Base-by-base conservation (phyloP, 1,140 invertebrate genomes). In the Ceratitis capitata region DNA sequence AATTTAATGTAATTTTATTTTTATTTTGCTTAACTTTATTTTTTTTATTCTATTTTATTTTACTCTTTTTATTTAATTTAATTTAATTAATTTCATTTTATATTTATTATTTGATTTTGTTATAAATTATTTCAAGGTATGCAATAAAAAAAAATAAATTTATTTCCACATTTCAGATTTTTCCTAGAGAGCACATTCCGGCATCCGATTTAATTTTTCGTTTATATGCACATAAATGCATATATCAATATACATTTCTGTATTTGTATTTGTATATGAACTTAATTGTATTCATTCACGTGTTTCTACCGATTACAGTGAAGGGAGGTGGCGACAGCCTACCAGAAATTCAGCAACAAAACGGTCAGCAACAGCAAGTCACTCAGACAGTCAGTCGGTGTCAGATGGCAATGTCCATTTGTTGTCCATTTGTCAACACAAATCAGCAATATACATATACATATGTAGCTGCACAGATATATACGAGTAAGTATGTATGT, bases 371-470 rank as follows among this genome's bases (percentile, higher is more conserved):
- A 45, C 39, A 78, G 39, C 39, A 45, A n/a, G 35, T 9, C 0
- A n/a, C 35, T n/a, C n/a, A n/a, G 16, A 39, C 64, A 61, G 12
- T n/a, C 12, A 29, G 58, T n/a, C 26, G 64, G 64, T 69, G n/a
- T 69, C 64, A 69, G 64, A 14, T 42, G 69, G 69, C 69, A 78
- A 26, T 78, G 69, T 23, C 69, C 69, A 78, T 45, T 78, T 39
- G 45, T n/a, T 16, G 61, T 32, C 32, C 32, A 69, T 69, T 69
- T 39, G 29, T 32, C 19, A 47, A 58, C 51, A 56, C 64, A 74
- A 5, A 35, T n/a, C 64, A n/a, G 1, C 64, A 74, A 32, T 42
- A 74, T 42, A 39, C 12, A 39, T 9, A 78, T 78, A 45, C 39
- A 42, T 26, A 61, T 26, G 29, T 26, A 61, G 5, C n/a, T 61